Evolutionary conservation across 1,140 invertebrate genomes (phyloP).

Genomic region (Lucilia sericata): DNA sequence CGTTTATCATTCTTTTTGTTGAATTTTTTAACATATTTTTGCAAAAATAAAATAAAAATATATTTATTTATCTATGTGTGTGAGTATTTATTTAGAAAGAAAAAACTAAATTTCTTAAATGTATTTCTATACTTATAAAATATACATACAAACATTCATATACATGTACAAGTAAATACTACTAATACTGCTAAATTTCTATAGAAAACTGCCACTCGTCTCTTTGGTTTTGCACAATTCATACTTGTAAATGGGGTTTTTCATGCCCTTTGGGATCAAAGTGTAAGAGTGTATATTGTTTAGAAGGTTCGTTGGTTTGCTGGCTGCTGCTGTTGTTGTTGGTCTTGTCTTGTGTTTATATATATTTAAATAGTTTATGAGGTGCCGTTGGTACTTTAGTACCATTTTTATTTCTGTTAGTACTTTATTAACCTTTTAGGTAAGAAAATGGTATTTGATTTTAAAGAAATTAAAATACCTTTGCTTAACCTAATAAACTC

Average conservation of each 20-base stretch:
- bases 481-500: too few species aligned
- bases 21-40: slow-evolving; percentile 20
- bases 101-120: background rate
- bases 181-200: too few species aligned
- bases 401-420: too few species aligned
- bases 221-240: background rate
- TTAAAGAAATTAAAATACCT: too few species aligned
- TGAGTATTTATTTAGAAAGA: background rate
- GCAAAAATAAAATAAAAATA: background rate
- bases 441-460: too few species aligned
- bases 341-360: too few species aligned
- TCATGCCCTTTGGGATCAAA: slow-evolving; percentile 28
- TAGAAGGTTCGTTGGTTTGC: background rate
- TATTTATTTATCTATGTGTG: background rate
- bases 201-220: too few species aligned
- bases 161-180: too few species aligned
- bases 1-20: slow-evolving; percentile 14
- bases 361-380: too few species aligned
- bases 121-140: background rate
- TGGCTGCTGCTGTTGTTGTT: too few species aligned
- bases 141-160: background rate
- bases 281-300: slow-evolving; percentile 7
- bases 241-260: background rate
- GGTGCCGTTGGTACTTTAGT: too few species aligned
- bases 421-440: too few species aligned